Evolutionary conservation across 2,888 invertebrate species (phyloP).

Genomic region (Autographa pulchrina): DNA sequence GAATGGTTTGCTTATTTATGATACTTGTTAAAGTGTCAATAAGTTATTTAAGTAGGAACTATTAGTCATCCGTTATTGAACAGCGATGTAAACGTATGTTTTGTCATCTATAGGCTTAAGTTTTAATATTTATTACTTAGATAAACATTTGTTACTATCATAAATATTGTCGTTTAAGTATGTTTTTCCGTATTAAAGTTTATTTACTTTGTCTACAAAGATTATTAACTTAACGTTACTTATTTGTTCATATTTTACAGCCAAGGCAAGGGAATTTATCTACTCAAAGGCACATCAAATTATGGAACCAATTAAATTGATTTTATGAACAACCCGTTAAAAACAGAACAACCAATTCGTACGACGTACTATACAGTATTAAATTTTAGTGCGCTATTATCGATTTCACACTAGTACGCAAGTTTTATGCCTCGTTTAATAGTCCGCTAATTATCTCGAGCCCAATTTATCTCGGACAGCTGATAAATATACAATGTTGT

Average conservation of each 20-base stretch:
- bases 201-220: neutral
- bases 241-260: neutral
- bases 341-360: slow-evolving; percentile 51
- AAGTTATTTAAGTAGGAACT: slow-evolving; percentile 31
- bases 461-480: slow-evolving; percentile 56
- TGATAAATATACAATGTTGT: slow-evolving; percentile 50
- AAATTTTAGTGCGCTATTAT: slow-evolving; percentile 73
- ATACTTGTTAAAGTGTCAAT: slow-evolving; percentile 39
- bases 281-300: neutral
- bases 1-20: slow-evolving; percentile 23
- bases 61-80: slow-evolving; percentile 44
- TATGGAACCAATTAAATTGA: slow-evolving; percentile 45
- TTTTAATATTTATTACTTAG: slow-evolving; percentile 13
- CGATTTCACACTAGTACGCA: slow-evolving; percentile 72
- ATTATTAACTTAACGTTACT: neutral
- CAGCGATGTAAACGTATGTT: slow-evolving; percentile 26
- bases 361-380: slow-evolving; percentile 52
- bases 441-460: slow-evolving; percentile 77
- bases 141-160: slow-evolving; percentile 1
- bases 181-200: neutral
- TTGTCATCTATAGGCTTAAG: slow-evolving; percentile 34
- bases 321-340: slow-evolving; percentile 51
- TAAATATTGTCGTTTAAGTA: neutral
- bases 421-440: slow-evolving; percentile 76
- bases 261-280: neutral